Conservation (phyloP, 2,888 invertebrate genomes). For the Capitulum mitella region DNA sequence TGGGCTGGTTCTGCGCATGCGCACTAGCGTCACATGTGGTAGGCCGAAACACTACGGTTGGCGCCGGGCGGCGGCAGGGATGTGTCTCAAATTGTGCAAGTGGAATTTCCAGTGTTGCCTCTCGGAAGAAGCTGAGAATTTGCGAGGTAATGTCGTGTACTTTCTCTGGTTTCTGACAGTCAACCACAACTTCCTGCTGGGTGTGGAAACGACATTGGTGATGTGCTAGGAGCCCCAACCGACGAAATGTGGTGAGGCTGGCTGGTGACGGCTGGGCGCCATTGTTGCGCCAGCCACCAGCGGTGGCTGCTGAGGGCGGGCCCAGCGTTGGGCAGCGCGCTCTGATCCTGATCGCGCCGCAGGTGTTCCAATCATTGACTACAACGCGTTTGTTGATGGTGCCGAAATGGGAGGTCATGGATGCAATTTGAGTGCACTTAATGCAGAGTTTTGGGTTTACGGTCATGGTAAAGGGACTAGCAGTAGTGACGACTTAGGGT, state of each 20-base stretch:
- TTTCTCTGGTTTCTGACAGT: not conserved
- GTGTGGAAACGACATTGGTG: no score
- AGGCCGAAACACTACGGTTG: not conserved
- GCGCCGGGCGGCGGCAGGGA: not conserved
- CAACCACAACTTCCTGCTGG: no score
- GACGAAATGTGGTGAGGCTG: not conserved
- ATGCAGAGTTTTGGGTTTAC: no score
- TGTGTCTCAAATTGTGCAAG: not conserved
- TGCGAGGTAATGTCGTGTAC: not conserved
- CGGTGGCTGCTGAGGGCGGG: not conserved
- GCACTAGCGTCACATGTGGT: not conserved
- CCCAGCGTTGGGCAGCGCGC: no score
- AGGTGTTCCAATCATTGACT: no score
- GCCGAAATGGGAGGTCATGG: no score
- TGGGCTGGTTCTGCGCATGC: slow-evolving; percentile 8
- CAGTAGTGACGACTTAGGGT: no score
- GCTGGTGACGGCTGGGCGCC: not conserved
- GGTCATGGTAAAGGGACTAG: no score
- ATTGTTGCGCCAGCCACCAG: not conserved
- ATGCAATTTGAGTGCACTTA: no score
- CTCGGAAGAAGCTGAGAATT: not conserved
- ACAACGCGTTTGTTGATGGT: no score
- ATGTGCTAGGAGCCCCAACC: not conserved
- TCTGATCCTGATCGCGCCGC: no score
- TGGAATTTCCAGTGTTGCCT: not conserved